Conservation (phyloP, 2,797 vertebrate species). For the Gymnocypris eckloni region DNA sequence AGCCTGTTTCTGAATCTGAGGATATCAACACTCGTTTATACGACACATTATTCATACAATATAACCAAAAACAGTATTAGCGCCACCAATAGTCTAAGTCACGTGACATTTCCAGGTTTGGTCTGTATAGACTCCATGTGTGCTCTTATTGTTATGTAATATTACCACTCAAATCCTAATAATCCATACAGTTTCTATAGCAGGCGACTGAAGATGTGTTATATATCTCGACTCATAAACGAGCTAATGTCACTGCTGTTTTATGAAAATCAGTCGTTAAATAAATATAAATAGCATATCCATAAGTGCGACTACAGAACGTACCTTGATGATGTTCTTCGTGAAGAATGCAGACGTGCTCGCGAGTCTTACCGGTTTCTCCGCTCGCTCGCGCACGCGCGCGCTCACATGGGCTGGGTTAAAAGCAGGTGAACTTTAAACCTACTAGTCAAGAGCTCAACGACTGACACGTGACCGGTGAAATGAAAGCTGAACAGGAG, state of each 20-base stretch:
- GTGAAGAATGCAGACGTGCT: not conserved
- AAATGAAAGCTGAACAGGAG: not conserved
- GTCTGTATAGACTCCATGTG: not conserved
- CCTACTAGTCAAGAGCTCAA: constrained; percentile 1
- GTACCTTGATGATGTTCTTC: not conserved
- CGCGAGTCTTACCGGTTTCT: constrained; percentile 20
- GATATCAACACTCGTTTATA: not conserved
- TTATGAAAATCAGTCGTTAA: not conserved
- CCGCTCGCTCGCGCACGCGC: not conserved
- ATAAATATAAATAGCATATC: not conserved
- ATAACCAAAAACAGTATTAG: not conserved
- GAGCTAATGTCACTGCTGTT: not conserved
- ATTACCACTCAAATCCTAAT: not conserved
- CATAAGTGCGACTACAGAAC: not conserved
- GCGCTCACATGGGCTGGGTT: not conserved
- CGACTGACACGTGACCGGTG: not conserved
- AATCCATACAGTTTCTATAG: not conserved
- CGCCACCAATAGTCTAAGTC: not conserved
- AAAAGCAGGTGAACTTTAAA: constrained; percentile 9
- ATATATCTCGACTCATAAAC: not conserved
- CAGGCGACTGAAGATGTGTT: not conserved
- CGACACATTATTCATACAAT: not conserved
- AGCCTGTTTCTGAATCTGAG: not conserved
- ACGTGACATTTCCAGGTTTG: not conserved
- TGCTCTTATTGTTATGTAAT: not conserved